Percentiles rank a stretch among this genome's conserved stretches.
These are phyloP conservation scores for Astreopora myriophthalma DNA, from an alignment of 64 coral and sea anemone genomes.

Conservation along the genomic window DNA sequence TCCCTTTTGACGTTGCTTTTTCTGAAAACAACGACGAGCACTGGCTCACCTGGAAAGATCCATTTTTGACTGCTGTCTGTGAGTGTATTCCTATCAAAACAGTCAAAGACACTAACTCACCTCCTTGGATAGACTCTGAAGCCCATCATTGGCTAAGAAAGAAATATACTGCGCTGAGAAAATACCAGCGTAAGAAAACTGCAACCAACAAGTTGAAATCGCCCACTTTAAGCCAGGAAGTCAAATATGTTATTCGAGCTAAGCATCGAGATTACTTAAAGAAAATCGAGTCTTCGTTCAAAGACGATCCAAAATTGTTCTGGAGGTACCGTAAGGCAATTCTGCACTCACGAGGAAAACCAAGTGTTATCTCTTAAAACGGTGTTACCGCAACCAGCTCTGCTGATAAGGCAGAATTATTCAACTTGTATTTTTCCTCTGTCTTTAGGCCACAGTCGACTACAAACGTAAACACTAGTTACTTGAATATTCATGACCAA, in stretches of 20 bases:
- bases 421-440: conserved; percentile 9
- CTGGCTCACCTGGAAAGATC: conserved; percentile 44
- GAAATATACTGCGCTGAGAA: neutral
- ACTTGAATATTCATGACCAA: neutral
- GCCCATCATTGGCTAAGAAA: neutral
- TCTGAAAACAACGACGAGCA: conserved; percentile 23
- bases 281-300: conserved; percentile 29
- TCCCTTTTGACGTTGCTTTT: neutral
- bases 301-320: conserved; percentile 13
- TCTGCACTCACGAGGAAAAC: neutral
- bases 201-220: neutral
- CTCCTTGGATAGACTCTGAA: conserved; percentile 57
- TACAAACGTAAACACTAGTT: neutral
- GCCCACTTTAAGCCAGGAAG: neutral
- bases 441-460: no score
- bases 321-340: conserved; percentile 57
- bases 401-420: conserved; percentile 15
- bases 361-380: conserved; percentile 3
- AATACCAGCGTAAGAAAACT: neutral
- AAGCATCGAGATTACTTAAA: neutral
- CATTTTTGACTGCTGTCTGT: conserved; percentile 6
- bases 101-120: conserved; percentile 43
- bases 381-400: neutral
- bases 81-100: conserved; percentile 26
- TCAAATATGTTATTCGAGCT: no score